phyloP scores from a whole-genome alignment of 2,797 vertebrate genomes.

The Gastrophryne carolinensis region DNA sequence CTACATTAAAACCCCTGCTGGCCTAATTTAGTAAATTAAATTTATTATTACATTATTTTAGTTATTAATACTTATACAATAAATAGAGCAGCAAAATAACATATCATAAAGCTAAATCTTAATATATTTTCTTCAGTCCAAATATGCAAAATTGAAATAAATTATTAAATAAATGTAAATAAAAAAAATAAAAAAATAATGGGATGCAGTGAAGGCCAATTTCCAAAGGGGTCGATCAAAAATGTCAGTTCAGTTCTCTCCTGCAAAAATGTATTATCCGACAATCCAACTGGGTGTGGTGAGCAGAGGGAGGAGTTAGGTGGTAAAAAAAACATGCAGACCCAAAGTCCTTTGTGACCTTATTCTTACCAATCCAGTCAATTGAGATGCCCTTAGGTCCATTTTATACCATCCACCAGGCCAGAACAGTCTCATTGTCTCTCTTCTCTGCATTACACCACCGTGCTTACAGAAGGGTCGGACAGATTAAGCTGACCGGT shows the following conservation, averaged over 20 bases:
- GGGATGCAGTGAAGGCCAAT: not conserved
- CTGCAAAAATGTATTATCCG: not conserved
- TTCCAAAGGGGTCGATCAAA: not conserved
- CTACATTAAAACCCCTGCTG: too few relatives aligned
- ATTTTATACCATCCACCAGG: conserved; percentile 45
- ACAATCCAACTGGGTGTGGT: not conserved
- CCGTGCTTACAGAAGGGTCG: conserved; percentile 98
- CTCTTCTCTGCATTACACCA: conserved; percentile 78
- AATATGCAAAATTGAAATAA: too few relatives aligned
- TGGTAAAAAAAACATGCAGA: conserved; percentile 31
- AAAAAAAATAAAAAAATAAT: not conserved
- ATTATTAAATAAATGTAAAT: not conserved
- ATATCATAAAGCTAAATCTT: too few relatives aligned
- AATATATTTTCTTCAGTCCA: too few relatives aligned
- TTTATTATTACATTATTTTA: too few relatives aligned
- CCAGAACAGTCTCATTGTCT: conserved; percentile 32
- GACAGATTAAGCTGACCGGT: conserved; percentile 98
- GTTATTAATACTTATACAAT: too few relatives aligned
- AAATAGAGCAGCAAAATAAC: too few relatives aligned
- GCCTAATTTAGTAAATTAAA: too few relatives aligned
- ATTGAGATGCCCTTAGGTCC: conserved; percentile 41
- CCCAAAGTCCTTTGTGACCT: conserved; percentile 18
- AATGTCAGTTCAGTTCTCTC: not conserved
- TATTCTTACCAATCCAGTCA: conserved; percentile 26
- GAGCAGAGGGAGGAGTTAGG: not conserved